phyloP scores from a whole-genome alignment of 2,888 invertebrate genomes.

The Napeogenes inachia region DNA sequence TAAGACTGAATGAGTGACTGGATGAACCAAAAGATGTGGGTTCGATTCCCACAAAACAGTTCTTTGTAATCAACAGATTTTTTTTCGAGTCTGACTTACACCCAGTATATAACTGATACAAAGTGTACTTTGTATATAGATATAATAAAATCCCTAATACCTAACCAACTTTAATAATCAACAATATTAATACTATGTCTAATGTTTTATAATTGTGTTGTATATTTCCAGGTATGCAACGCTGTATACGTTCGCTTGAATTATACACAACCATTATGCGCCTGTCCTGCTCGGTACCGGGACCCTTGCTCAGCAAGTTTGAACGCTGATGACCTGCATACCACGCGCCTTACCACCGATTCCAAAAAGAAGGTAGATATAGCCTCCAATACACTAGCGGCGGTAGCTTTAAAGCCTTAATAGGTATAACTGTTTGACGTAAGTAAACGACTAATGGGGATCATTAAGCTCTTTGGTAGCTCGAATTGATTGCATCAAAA shows the following conservation, averaged over 20 bases:
- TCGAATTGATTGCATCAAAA: slow-evolving; percentile 10
- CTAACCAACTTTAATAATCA: too few relatives aligned
- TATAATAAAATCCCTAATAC: too few relatives aligned
- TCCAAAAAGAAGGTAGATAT: slow-evolving; percentile 85
- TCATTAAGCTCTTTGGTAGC: slow-evolving; percentile 4
- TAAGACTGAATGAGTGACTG: too few relatives aligned
- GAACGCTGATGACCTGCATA: slow-evolving; percentile 93
- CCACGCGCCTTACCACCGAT: slow-evolving; percentile 92
- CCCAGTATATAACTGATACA: too few relatives aligned
- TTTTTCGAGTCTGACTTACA: too few relatives aligned
- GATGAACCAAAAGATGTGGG: too few relatives aligned
- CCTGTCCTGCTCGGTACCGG: slow-evolving; percentile 91
- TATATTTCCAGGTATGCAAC: slow-evolving; percentile 85
- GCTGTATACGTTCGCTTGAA: slow-evolving; percentile 94
- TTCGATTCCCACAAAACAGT: too few relatives aligned
- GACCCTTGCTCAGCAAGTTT: slow-evolving; percentile 94
- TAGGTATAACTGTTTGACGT: slow-evolving; percentile 15
- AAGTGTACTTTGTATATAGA: too few relatives aligned
- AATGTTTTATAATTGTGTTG: too few relatives aligned
- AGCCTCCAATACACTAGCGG: slow-evolving; percentile 20
- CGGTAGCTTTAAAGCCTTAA: slow-evolving; percentile 20
- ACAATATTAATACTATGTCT: too few relatives aligned
- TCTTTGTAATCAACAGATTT: too few relatives aligned
- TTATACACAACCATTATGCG: slow-evolving; percentile 94
- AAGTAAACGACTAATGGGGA: slow-evolving; percentile 2